Evolutionary conservation across 92 coral and sea anemone species (phyloP).

Genomic region (Montipora capitata): DNA sequence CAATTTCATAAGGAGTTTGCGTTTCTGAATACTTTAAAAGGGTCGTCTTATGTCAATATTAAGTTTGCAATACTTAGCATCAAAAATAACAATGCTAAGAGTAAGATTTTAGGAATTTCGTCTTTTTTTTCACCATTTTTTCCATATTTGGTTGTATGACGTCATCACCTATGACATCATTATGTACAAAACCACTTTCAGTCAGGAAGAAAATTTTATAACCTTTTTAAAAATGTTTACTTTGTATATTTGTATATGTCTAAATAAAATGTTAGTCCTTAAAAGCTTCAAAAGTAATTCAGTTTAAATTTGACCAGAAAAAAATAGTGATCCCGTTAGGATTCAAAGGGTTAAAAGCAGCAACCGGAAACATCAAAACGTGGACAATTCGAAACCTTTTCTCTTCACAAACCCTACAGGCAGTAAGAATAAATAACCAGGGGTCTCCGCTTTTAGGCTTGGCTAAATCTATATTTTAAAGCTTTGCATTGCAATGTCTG

Average conservation of each 20-base stretch:
- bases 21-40: background rate
- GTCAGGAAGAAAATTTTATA: background rate
- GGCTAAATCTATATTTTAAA: too few species aligned
- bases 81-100: conserved; percentile 4
- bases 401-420: too few species aligned
- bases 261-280: background rate
- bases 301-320: background rate
- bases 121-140: background rate
- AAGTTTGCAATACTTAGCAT: background rate
- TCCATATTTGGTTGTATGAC: background rate
- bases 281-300: background rate
- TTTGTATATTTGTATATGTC: conserved; percentile 2
- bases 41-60: background rate
- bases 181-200: background rate
- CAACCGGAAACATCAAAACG: too few species aligned
- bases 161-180: background rate
- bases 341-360: background rate
- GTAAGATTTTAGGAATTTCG: background rate
- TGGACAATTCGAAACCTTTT: too few species aligned
- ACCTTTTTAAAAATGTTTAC: conserved; percentile 3
- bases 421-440: too few species aligned
- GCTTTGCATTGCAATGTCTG: too few species aligned
- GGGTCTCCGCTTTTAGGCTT: too few species aligned
- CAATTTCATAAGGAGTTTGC: background rate
- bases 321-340: background rate